Percentiles rank a stretch among this genome's conserved stretches.
Conservation (phyloP, 2,888 invertebrate genomes). For the Meteorus cinctellus region DNA sequence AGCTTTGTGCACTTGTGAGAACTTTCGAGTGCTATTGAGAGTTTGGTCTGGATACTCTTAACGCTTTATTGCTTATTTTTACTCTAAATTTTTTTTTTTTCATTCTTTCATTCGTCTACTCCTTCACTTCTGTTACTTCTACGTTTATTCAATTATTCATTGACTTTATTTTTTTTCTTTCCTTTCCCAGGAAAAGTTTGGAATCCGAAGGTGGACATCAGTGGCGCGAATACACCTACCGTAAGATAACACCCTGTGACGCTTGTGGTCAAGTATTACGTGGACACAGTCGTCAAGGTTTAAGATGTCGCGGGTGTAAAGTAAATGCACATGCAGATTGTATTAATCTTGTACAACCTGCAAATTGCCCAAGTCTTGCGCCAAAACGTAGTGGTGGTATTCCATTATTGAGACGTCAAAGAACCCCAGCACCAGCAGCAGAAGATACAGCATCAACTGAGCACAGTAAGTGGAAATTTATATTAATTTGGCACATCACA, state of each 20-base stretch:
- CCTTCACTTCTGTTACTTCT: slow-evolving; percentile 21
- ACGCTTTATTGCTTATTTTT: slow-evolving; percentile 1
- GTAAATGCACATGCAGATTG: slow-evolving; percentile 94
- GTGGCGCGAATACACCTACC: slow-evolving; percentile 95
- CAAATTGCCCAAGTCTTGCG: slow-evolving; percentile 81
- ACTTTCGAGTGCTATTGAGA: slow-evolving; percentile 1
- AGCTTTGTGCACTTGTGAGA: background rate
- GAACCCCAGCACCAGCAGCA: slow-evolving; percentile 82
- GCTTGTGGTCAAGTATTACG: slow-evolving; percentile 93
- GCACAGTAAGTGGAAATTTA: slow-evolving; percentile 82
- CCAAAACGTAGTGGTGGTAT: slow-evolving; percentile 68
- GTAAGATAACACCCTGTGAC: slow-evolving; percentile 96
- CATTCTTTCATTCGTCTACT: background rate
- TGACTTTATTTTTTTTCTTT: background rate
- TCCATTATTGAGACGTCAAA: slow-evolving; percentile 86
- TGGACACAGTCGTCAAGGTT: slow-evolving; percentile 93
- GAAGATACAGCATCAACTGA: slow-evolving; percentile 81
- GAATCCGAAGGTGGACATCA: slow-evolving; percentile 84
- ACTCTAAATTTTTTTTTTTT: background rate
- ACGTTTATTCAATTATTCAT: background rate
- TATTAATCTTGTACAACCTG: slow-evolving; percentile 83
- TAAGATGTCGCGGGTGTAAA: slow-evolving; percentile 92
- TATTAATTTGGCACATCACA: slow-evolving; percentile 37
- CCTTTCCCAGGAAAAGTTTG: slow-evolving; percentile 62
- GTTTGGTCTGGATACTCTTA: slow-evolving; percentile 5